Evolutionary conservation across 2,888 invertebrate genomes (phyloP), one percentile per base, ranked within the genome.

Genomic region (Tipula lateralis): DNA sequence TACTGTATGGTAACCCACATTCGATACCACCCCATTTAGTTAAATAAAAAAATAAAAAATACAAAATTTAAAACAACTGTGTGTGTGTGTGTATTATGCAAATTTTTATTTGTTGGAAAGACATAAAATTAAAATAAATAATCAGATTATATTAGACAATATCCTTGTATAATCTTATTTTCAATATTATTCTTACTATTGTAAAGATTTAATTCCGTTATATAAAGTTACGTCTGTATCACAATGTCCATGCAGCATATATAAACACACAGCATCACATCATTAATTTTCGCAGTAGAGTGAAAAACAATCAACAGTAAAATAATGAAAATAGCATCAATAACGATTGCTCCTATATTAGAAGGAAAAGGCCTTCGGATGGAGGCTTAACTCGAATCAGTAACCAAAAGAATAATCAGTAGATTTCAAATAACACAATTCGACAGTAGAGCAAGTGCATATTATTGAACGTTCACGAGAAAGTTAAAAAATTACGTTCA

Each of bases 271-370:
- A 66, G 24, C 66, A 66, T 24, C 66, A 66, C 66, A 24, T 66
- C 66, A 66, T 66, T 66, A 66, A 66, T 66, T 24, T 66, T 24
- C 66, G 13, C 24, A 24, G 12, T n/a, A 19, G 66, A 66, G 24
- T 24, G 66, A 24, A 66, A 66, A n/a, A n/a, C n/a, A n/a, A n/a
- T n/a, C n/a, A n/a, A n/a, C n/a, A n/a, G n/a, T n/a, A n/a, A n/a
- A n/a, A n/a, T n/a, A 66, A 66, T 66, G 66, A 66, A 66, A 66
- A 66, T 66, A 19, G 19, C 66, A 66, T 66, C 66, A 66, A 66
- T 66, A 66, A 9, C 19, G 66, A 66, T n/a, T n/a, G 19, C 24
- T 66, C 12, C 24, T 66, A n/a, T n/a, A n/a, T n/a, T n/a, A n/a
- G n/a, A n/a, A n/a, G n/a, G n/a, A n/a, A n/a, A n/a, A n/a, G n/a